Evolutionary conservation across 2,797 vertebrate species (phyloP).

Genomic region (Spatula versicolor): DNA sequence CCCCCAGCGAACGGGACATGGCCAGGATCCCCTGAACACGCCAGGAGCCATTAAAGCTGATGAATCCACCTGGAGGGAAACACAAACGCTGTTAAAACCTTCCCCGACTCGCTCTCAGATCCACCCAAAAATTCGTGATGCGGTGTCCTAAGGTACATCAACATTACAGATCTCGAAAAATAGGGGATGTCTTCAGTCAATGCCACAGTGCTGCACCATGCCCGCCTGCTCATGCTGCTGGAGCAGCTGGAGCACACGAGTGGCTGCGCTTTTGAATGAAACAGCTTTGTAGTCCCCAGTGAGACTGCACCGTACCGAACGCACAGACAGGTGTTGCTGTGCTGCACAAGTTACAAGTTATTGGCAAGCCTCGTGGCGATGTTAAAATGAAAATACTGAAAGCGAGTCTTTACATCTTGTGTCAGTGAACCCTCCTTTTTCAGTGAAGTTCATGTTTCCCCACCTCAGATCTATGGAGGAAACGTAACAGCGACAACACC

Average conservation of each 20-base stretch:
- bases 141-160: neutral
- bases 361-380: neutral
- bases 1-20: constrained; percentile 97
- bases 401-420: neutral
- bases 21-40: constrained; percentile 97
- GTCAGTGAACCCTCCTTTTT: neutral
- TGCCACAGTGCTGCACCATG: fast-evolving
- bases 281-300: neutral
- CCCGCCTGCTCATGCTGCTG: neutral
- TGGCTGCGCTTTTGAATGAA: neutral
- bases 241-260: neutral
- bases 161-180: neutral
- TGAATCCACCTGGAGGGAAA: constrained; percentile 90
- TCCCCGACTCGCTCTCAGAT: neutral
- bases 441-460: neutral
- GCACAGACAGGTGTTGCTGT: neutral
- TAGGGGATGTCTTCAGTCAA: neutral
- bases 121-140: neutral
- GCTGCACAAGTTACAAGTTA: neutral
- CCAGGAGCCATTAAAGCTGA: constrained; percentile 99
- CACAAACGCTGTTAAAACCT: neutral
- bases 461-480: neutral
- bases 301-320: neutral
- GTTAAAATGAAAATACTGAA: neutral
- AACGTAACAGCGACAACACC: neutral